Base-by-base conservation (phyloP, 2,888 invertebrate genomes). In the Mycalesis mineus region DNA sequence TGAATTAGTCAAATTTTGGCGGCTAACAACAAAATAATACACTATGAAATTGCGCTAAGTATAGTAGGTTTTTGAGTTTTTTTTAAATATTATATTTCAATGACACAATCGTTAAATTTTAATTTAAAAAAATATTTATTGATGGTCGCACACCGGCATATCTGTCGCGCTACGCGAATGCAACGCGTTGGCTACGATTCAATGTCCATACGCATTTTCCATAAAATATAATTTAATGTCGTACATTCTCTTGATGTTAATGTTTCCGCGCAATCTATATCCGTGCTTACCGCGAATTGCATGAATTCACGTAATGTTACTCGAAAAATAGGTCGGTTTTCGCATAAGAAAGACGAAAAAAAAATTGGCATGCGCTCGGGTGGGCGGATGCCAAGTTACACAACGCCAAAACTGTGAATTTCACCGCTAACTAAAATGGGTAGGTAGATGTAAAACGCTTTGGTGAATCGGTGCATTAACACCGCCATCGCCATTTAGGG, bases 141-240 rank as follows among this genome's bases (percentile, higher is more conserved):
- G 22, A 22, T 7, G 13, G 40, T 14, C 81, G 78, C 80, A 77
- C 76, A 76, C 78, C 74, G 77, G 80, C 77, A 84, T 84, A 79
- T 80, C 82, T 82, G 84, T 81, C 80, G 78, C 75, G 66, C 74
- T 74, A 71, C 70, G 76, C 77, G 79, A 80, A 80, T 84, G 83
- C 80, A 79, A 72, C 73, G 70, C 71, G 73, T 82, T 85, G 84
- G 84, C 85, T 81, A 75, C 74, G 79, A 79, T 83, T 86, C 84
- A 83, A 86, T 76, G 70, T 78, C 80, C 77, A 85, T 42, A 52
- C 42, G 13, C 17, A 33, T 29, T 84, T 84, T 84, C 78, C 82
- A 88, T 87, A 85, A 86, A 86, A 84, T 81, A 84, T 83, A 76
- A 85, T 84, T 80, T 80, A 72, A 73, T 74, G 71, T 72, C 74